These are phyloP conservation scores for Gracilinanus agilis DNA, from an alignment of 2,113 vertebrate species.

Conservation along the genomic window DNA sequence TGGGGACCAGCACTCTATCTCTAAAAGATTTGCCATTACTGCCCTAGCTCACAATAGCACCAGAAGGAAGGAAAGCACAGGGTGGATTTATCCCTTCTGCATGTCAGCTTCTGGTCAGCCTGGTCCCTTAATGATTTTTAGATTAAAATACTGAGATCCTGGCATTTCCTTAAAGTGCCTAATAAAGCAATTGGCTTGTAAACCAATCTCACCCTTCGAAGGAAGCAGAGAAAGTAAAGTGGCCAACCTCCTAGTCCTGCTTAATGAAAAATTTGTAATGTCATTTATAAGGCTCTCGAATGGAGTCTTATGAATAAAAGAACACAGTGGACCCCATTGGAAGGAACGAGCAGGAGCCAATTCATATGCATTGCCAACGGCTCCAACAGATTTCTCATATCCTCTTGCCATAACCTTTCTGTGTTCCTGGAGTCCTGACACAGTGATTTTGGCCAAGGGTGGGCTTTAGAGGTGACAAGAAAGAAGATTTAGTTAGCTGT, in stretches of 20 bases:
- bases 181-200: constrained; percentile 5
- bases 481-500: constrained; percentile 59
- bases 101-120: neutral
- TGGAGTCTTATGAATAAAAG: neutral
- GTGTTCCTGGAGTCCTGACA: neutral
- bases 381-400: fast-evolving
- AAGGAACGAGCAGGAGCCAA: fast-evolving
- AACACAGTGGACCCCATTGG: neutral
- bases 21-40: too few relatives aligned
- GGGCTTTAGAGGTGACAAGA: neutral
- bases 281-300: neutral
- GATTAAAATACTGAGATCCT: constrained; percentile 7
- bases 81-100: neutral
- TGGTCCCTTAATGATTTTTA: neutral
- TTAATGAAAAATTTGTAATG: constrained; percentile 53
- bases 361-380: fast-evolving
- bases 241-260: neutral
- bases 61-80: neutral
- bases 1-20: too few relatives aligned
- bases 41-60: neutral
- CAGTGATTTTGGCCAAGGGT: constrained; percentile 30
- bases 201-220: neutral
- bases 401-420: neutral
- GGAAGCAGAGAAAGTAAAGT: fast-evolving
- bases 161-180: constrained; percentile 13